Percentiles rank a stretch among this genome's conserved stretches.
These are phyloP conservation scores for Anoplolepis gracilipes DNA, from an alignment of 1,140 invertebrate species.

Conservation along the genomic window DNA sequence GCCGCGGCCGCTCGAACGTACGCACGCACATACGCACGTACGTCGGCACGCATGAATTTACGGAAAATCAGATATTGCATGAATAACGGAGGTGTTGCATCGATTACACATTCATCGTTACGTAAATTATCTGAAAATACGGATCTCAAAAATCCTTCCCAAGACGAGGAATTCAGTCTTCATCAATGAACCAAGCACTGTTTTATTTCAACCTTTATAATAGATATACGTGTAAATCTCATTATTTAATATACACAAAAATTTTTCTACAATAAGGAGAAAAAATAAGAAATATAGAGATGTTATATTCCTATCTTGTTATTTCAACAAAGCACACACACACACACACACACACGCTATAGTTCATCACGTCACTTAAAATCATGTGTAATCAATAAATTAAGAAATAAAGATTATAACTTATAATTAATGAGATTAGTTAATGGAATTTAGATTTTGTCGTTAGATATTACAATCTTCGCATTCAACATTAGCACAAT, in stretches of 20 bases:
- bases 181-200: background rate
- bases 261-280: background rate
- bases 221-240: background rate
- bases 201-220: background rate
- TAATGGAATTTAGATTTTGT: background rate
- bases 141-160: background rate
- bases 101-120: conserved; percentile 37
- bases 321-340: no score
- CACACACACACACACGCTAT: background rate
- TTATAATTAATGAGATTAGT: background rate
- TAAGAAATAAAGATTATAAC: background rate
- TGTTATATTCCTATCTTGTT: background rate
- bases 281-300: background rate
- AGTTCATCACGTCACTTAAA: background rate
- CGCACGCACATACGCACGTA: background rate
- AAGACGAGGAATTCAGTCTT: background rate
- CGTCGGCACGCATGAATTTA: conserved; percentile 13
- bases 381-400: background rate
- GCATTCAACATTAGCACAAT: no score
- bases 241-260: background rate
- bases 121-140: conserved; percentile 54
- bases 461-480: background rate
- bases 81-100: conserved; percentile 34
- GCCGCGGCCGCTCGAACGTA: background rate
- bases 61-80: conserved; percentile 65